Conservation (phyloP, 1,140 invertebrate species). For the Chlorops oryzae region DNA sequence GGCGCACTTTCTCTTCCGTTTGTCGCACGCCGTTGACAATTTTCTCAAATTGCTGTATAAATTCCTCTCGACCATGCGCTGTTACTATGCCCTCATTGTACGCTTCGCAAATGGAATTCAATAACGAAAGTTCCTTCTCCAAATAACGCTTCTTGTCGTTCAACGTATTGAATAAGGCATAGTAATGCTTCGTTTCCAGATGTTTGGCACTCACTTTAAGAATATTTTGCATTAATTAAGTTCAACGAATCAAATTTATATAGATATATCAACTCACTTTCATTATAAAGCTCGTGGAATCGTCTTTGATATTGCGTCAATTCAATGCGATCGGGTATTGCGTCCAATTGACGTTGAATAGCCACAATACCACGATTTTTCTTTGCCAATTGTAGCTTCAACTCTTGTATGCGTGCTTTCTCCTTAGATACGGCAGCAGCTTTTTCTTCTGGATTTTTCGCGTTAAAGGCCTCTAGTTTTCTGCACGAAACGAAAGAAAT, state of each 20-base stretch:
- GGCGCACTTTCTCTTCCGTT: conserved; percentile 69
- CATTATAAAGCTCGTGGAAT: conserved; percentile 94
- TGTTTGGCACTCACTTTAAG: conserved; percentile 88
- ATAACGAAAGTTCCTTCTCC: conserved; percentile 80
- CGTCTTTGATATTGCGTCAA: conserved; percentile 90
- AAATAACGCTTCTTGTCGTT: conserved; percentile 89
- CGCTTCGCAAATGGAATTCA: conserved; percentile 92
- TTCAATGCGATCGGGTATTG: conserved; percentile 86
- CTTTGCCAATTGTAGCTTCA: conserved; percentile 65
- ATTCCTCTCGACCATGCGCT: conserved; percentile 68
- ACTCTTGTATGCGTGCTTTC: conserved; percentile 44
- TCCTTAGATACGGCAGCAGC: conserved; percentile 55
- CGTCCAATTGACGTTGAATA: conserved; percentile 75
- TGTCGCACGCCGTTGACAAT: conserved; percentile 80
- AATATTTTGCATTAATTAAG: background rate
- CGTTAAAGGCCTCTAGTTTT: conserved; percentile 50
- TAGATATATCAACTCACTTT: conserved; percentile 57
- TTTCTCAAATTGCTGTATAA: conserved; percentile 79
- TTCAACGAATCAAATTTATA: conserved; percentile 1
- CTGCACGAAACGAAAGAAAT: conserved; percentile 28
- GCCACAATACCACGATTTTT: conserved; percentile 76
- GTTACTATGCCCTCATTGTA: conserved; percentile 76
- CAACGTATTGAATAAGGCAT: conserved; percentile 92
- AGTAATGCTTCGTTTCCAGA: conserved; percentile 95
- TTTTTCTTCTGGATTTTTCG: conserved; percentile 49